Evolutionary conservation across 2,113 vertebrate genomes (phyloP).

Genomic region (Poeciliopsis prolifica): DNA sequence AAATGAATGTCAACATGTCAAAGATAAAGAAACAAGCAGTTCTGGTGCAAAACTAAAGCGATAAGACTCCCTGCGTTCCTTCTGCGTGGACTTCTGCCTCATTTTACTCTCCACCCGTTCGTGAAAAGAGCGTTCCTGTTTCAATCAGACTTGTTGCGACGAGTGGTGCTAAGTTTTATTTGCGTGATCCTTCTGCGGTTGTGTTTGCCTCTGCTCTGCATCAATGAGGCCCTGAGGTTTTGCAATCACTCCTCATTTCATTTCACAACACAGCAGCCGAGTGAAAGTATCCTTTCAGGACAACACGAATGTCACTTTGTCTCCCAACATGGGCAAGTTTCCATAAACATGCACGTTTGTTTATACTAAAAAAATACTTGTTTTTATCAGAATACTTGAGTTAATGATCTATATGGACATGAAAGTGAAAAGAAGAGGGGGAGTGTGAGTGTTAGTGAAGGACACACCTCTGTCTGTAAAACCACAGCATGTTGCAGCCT

Average conservation of each 20-base stretch:
- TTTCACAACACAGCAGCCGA: conserved; percentile 15
- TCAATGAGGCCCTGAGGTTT: conserved; percentile 4
- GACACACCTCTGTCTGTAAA: conserved; percentile 33
- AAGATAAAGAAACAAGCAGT: background rate
- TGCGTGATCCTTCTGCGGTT: background rate
- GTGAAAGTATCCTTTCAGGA: background rate
- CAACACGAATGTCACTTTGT: conserved; percentile 2
- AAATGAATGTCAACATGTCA: background rate
- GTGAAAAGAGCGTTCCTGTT: conserved; percentile 28
- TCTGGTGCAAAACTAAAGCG: background rate
- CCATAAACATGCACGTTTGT: background rate
- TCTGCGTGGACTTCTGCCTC: background rate
- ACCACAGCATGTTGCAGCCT: conserved; percentile 54
- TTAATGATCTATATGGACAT: background rate
- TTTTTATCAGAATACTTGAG: background rate
- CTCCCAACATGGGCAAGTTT: background rate
- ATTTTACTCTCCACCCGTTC: background rate
- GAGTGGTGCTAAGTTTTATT: background rate
- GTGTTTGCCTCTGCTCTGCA: conserved; percentile 32
- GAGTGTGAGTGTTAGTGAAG: background rate
- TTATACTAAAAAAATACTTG: background rate
- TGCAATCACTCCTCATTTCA: conserved; percentile 17
- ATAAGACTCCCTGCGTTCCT: background rate
- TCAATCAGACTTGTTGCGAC: conserved; percentile 32
- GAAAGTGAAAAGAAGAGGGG: background rate